A percentile compares a stretch with the other conserved stretches of the same genome.
Conservation (phyloP, 1,140 invertebrate genomes). For the Trachymyrmex cornetzi region DNA sequence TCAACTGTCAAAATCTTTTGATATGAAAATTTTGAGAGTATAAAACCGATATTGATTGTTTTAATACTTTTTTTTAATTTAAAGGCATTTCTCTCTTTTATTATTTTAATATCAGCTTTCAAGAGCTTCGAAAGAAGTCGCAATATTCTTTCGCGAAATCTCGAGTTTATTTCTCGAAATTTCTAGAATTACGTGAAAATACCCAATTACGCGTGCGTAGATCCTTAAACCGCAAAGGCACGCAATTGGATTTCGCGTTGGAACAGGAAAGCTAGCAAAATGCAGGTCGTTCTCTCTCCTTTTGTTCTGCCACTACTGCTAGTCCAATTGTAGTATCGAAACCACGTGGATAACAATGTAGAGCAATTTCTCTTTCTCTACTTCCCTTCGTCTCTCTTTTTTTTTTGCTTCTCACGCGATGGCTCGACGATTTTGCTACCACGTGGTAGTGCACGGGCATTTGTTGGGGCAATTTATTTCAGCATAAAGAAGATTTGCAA, state of each 20-base stretch:
- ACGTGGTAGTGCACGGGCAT: constrained; percentile 11
- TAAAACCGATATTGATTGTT: not conserved
- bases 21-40: not conserved
- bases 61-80: constrained; percentile 4
- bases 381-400: not conserved
- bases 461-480: constrained; percentile 50
- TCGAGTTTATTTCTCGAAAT: constrained; percentile 6
- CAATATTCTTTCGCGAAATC: not conserved
- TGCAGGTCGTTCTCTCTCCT: not conserved
- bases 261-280: not conserved
- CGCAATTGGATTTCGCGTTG: constrained; percentile 21
- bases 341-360: constrained; percentile 37
- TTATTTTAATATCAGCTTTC: not conserved
- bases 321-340: constrained; percentile 28
- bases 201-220: not conserved
- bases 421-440: not conserved
- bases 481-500: constrained; percentile 34
- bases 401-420: constrained; percentile 40
- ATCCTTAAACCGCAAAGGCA: constrained; percentile 1
- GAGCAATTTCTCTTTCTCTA: constrained; percentile 7
- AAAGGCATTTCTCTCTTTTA: not conserved
- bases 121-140: not conserved
- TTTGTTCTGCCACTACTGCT: constrained; percentile 1
- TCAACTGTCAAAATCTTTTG: not conserved
- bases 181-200: not conserved